Evolutionary conservation across 2,888 invertebrate species (phyloP), one percentile per base, ranked within the genome.

Genomic region (Dendrolimus houi): DNA sequence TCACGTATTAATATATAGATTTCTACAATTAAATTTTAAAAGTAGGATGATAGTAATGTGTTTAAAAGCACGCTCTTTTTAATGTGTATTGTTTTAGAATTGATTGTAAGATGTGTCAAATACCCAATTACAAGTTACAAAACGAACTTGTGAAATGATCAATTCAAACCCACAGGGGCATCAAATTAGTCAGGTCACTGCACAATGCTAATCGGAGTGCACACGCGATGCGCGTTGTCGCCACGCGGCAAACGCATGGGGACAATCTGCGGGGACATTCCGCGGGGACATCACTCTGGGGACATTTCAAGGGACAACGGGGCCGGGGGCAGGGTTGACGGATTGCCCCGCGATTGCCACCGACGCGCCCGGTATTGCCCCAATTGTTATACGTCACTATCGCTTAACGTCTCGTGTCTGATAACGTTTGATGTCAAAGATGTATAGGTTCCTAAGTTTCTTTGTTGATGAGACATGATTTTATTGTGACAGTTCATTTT

Each of bases 311-410:
- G 52, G 42, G 52, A 29, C 57, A 42, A 14, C 52, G 52, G 13
- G 42, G n/a, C 53, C 6, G 14, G 42, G 41, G 47, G 41, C 54
- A 54, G 40, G 40, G 54, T 56, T 85, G 86, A 85, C 84, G 75
- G 79, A 86, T 87, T 87, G 85, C 70, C 62, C 68, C 75, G 55
- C 77, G 76, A 87, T 85, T 81, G 85, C 64, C 67, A 69, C 53
- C 70, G 84, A 82, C 83, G 72, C 69, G 67, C 61, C 64, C 65
- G 64, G 59, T 61, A 65, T 64, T 63, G 64, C 63, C 61, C 56
- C 66, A 63, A 70, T 67, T 70, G 77, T 71, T 77, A 66, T 71
- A 63, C 71, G 81, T 75, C 83, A 59, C 59, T 59, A 56, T 52
- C 55, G 56, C 14, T 59, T 40, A 14, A n/a, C 40, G 56, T 56